Evolutionary conservation across 2,113 vertebrate genomes (phyloP), one percentile per base, ranked within the genome.

Genomic region (Mastomys coucha): DNA sequence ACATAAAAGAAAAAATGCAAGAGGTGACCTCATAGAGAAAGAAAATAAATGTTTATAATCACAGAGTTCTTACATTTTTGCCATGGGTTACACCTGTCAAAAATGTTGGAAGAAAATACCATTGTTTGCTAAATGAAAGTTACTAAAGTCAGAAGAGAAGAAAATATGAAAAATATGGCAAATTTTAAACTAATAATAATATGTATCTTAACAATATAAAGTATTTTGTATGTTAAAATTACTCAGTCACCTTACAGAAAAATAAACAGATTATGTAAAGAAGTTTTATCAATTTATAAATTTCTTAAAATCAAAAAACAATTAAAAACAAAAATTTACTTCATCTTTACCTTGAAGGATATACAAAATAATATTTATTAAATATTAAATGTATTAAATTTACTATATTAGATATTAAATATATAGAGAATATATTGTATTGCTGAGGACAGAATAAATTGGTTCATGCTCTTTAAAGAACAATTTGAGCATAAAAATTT

Each of bases 1-100:
- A 78, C 16, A 72, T 28, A 42, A 82, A 24, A 92, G 93, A 92
- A 31, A 91, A 95, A n/a, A 92, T 49, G 4, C 45, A 39, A 90
- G 88, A 95, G 70, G 8, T 92, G 12, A 81, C 76, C 3, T 91
- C 33, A 73, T 7, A 85, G 22, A 51, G 49, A 63, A 96, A 92
- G 31, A 93, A 60, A 84, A 80, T 67, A 75, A 65, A 70, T 33
- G 51, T 51, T 84, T 88, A 90, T 51, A 20, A n/a, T 69, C 88
- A 78, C 88, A 78, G 26, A 77, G 28, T 51, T 14, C 49, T 51
- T 60, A 6, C 5, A 1, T 31, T 4, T 80, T 94, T 4, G 75
- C 76, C 42, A 76, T 51, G 20, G 91, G 42, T 86, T 2, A 93
- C 0, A 58, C 0, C 17, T 19, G 7, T 22, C 6, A 58, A 19